Evolutionary conservation across 2,113 vertebrate species (phyloP).

Genomic region (Dermatemys mawii): DNA sequence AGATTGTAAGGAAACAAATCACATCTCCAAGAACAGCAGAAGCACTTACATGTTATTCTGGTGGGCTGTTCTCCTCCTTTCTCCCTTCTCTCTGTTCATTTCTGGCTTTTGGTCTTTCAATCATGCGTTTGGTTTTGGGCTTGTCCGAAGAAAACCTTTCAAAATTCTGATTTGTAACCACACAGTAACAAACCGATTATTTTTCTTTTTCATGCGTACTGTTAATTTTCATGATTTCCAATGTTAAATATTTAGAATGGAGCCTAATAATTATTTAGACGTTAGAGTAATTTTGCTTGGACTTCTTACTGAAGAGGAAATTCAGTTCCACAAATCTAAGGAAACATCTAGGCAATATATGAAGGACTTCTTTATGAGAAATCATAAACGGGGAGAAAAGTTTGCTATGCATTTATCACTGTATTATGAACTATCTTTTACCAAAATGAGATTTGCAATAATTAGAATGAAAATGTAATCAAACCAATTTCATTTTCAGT

Average conservation of each 20-base stretch:
- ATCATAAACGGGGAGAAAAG: not conserved
- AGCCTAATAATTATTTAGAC: not conserved
- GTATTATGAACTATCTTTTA: not conserved
- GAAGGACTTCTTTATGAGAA: not conserved
- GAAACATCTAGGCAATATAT: not conserved
- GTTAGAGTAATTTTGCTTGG: not conserved
- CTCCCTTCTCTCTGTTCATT: not conserved
- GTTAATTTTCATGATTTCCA: not conserved
- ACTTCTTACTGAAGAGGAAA: not conserved
- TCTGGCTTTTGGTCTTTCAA: not conserved
- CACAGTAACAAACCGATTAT: not conserved
- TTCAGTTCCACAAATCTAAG: not conserved
- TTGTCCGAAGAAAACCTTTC: not conserved
- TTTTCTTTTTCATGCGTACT: not conserved
- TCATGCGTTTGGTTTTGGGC: not conserved
- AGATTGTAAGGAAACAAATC: not conserved
- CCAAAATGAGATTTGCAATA: not conserved
- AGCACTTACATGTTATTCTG: not conserved
- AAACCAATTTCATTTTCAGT: not conserved
- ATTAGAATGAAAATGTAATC: not conserved
- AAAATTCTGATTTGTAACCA: not conserved
- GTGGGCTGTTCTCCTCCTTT: not conserved
- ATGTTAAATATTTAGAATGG: not conserved
- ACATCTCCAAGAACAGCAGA: not conserved
- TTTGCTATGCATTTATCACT: accelerated